These are phyloP conservation scores for Arremon brunneinucha DNA, from an alignment of 2,797 vertebrate genomes.

Conservation along the genomic window DNA sequence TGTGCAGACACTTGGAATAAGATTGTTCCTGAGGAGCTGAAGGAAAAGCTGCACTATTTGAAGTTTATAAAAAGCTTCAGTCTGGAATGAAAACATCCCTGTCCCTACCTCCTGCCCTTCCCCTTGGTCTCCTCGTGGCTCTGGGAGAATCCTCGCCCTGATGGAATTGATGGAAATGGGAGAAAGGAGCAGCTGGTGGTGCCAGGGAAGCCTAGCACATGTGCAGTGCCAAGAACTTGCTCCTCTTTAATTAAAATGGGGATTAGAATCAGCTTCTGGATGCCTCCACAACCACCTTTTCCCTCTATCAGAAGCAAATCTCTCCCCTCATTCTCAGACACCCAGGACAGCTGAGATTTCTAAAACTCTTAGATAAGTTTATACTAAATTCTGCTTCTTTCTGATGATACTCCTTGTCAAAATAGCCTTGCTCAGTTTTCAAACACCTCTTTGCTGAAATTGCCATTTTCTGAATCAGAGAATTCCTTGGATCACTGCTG, in stretches of 20 bases:
- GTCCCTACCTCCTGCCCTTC: background rate
- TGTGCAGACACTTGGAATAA: slow-evolving; percentile 21
- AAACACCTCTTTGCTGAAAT: background rate
- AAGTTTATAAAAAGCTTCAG: slow-evolving; percentile 34
- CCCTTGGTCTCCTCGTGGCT: slow-evolving; percentile 16
- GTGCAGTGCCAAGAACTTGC: slow-evolving; percentile 20
- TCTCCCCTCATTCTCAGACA: background rate
- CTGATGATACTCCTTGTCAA: background rate
- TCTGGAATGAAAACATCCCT: slow-evolving; percentile 14
- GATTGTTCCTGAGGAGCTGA: background rate
- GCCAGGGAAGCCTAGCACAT: slow-evolving; percentile 17
- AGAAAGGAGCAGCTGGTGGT: background rate
- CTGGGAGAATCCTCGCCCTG: background rate
- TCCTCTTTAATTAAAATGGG: slow-evolving; percentile 44
- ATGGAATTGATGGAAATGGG: background rate
- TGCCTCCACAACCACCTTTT: slow-evolving; percentile 2
- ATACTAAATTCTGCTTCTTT: background rate
- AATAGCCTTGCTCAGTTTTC: background rate
- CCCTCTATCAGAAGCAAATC: background rate
- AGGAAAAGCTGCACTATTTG: slow-evolving; percentile 6
- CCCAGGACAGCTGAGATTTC: background rate
- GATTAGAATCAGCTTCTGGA: slow-evolving; percentile 9
- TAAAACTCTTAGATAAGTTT: background rate
- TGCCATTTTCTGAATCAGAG: background rate
- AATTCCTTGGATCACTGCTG: background rate